phyloP scores from a whole-genome alignment of 2,888 invertebrate species.

The Mantis religiosa region DNA sequence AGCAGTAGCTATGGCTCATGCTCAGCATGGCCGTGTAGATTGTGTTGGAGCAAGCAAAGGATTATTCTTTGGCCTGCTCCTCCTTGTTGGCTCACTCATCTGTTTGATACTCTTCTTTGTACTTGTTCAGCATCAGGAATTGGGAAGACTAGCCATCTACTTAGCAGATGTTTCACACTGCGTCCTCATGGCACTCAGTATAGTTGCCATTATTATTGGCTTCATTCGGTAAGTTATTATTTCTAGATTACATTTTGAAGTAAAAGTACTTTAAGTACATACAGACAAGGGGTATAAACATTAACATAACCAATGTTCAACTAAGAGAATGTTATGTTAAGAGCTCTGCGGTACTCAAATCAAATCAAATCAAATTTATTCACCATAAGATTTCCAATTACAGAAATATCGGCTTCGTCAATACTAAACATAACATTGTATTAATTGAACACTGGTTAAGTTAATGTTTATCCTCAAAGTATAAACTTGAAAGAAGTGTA shows the following conservation, averaged over 20 bases:
- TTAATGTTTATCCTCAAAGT: too few species aligned
- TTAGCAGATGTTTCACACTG: conserved; percentile 89
- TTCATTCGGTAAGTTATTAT: conserved; percentile 70
- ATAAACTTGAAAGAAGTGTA: too few species aligned
- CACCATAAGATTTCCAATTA: too few species aligned
- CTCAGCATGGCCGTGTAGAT: conserved; percentile 81
- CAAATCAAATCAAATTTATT: too few species aligned
- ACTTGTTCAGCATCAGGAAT: conserved; percentile 78
- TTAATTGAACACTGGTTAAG: too few species aligned
- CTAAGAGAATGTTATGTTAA: too few species aligned
- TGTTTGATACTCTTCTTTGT: conserved; percentile 95
- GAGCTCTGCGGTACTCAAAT: too few species aligned
- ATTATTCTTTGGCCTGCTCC: conserved; percentile 84
- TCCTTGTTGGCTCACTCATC: conserved; percentile 85
- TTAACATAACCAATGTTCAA: too few species aligned
- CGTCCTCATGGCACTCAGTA: conserved; percentile 79
- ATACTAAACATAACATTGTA: too few species aligned
- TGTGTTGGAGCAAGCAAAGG: conserved; percentile 93
- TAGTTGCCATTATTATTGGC: conserved; percentile 85
- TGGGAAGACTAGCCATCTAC: conserved; percentile 81
- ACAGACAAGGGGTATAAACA: too few species aligned
- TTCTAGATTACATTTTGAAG: neutral
- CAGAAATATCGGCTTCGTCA: too few species aligned
- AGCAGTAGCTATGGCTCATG: conserved; percentile 81
- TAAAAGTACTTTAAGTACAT: too few species aligned